Conservation (phyloP, 1,140 invertebrate genomes). For the Steinernema feltiae region DNA sequence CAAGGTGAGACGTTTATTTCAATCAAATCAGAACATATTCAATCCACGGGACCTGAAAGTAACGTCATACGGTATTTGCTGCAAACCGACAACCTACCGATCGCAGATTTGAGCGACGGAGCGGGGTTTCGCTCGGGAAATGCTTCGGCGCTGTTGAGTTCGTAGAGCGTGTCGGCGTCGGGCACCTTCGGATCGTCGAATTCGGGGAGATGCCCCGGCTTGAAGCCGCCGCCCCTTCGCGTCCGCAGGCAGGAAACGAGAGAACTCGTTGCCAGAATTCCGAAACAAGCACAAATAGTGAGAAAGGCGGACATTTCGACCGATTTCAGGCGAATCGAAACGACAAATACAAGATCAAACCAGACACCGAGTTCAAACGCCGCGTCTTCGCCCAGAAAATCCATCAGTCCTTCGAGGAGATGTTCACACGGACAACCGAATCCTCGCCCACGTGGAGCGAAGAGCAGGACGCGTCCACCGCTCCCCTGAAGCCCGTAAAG, state of each 20-base stretch:
- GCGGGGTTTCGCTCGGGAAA: too few species aligned
- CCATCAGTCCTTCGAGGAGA: not conserved
- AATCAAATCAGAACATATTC: not conserved
- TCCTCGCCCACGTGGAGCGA: not conserved
- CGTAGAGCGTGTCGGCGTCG: not conserved
- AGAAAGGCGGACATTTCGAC: not conserved
- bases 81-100: too few species aligned
- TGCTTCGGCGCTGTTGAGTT: not conserved
- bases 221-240: not conserved
- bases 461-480: not conserved
- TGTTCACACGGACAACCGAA: not conserved
- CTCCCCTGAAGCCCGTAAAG: not conserved
- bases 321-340: not conserved
- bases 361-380: not conserved
- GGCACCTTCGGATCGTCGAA: not conserved
- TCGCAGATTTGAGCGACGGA: too few species aligned
- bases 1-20: not conserved
- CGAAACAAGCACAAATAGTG: not conserved
- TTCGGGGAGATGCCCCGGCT: not conserved
- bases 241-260: not conserved
- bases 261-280: not conserved
- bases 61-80: too few species aligned
- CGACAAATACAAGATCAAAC: conserved; percentile 2
- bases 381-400: conserved; percentile 4
- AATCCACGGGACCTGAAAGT: not conserved